These are phyloP conservation scores for Archips crataeganus DNA, from an alignment of 2,888 invertebrate species.

Conservation along the genomic window DNA sequence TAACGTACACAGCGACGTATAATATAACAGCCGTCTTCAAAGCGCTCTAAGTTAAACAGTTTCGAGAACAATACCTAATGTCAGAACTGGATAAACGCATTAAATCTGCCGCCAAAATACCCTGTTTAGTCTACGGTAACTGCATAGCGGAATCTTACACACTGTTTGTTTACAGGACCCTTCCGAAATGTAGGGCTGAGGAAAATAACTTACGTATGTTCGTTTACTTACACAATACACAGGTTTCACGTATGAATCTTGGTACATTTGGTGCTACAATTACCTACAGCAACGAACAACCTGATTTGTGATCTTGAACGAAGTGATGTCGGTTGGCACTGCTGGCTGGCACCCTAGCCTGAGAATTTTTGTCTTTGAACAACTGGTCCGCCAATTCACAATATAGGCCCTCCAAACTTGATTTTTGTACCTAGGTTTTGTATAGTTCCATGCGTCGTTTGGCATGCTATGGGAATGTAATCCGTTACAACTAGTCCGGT, in stretches of 20 bases:
- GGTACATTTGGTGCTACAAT: no score
- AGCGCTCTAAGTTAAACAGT: slow-evolving; percentile 37
- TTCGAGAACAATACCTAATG: slow-evolving; percentile 41
- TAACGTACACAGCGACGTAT: slow-evolving; percentile 14
- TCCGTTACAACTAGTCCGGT: slow-evolving; percentile 72
- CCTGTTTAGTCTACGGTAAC: slow-evolving; percentile 73
- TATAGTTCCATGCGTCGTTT: slow-evolving; percentile 1
- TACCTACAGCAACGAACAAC: no score
- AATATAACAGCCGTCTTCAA: slow-evolving; percentile 34
- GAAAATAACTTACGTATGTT: slow-evolving; percentile 46
- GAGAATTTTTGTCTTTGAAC: slow-evolving; percentile 7
- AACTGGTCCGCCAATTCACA: slow-evolving; percentile 46
- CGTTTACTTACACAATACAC: slow-evolving; percentile 5
- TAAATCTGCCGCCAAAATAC: slow-evolving; percentile 59
- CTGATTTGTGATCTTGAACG: slow-evolving; percentile 4
- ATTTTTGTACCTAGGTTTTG: slow-evolving; percentile 36
- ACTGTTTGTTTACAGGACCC: slow-evolving; percentile 64
- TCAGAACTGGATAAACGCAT: slow-evolving; percentile 57
- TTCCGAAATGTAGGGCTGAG: slow-evolving; percentile 56
- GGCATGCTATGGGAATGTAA: slow-evolving; percentile 18
- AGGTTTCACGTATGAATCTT: no score
- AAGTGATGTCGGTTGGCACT: slow-evolving; percentile 16
- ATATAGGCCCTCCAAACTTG: slow-evolving; percentile 52
- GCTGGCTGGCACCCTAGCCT: slow-evolving; percentile 37
- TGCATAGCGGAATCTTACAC: slow-evolving; percentile 33